A percentile compares a stretch with the other conserved stretches of the same genome.
Conservation (phyloP, 2,888 invertebrate genomes). For the Pyrochroa serraticornis region DNA sequence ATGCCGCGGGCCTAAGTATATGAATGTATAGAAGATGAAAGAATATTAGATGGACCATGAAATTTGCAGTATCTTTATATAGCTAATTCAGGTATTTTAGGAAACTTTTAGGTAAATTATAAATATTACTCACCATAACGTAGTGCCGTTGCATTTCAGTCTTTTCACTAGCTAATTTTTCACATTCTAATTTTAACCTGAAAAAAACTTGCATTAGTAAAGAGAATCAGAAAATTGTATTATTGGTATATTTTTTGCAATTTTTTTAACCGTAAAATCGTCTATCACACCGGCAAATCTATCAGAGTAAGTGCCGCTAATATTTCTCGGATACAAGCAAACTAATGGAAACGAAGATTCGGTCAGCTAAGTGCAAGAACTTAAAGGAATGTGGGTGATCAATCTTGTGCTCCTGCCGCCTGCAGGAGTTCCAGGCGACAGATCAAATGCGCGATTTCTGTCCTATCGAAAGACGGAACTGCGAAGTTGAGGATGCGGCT, state of each 20-base stretch:
- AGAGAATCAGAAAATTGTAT: neutral
- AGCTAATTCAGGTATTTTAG: no score
- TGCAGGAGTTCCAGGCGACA: conserved; percentile 32
- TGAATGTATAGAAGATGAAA: no score
- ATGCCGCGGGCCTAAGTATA: no score
- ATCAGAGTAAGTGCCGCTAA: neutral
- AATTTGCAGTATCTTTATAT: no score
- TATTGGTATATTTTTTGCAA: no score
- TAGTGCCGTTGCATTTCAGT: conserved; percentile 89
- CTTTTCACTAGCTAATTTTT: conserved; percentile 85
- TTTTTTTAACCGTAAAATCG: no score
- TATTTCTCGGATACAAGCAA: conserved; percentile 1
- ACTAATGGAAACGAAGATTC: conserved; percentile 6
- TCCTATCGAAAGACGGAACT: conserved; percentile 6
- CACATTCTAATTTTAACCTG: conserved; percentile 84
- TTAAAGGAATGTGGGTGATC: conserved; percentile 10
- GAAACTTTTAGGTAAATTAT: no score
- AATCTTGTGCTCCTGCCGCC: neutral
- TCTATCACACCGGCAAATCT: neutral
- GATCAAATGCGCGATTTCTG: conserved; percentile 29
- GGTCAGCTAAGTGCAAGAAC: conserved; percentile 9
- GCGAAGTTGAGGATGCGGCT: neutral
- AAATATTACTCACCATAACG: conserved; percentile 77
- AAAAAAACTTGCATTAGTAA: conserved; percentile 53
- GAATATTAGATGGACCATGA: no score